These are phyloP conservation scores for Poeciliopsis retropinna DNA, from an alignment of 2,113 vertebrate species.

Conservation along the genomic window DNA sequence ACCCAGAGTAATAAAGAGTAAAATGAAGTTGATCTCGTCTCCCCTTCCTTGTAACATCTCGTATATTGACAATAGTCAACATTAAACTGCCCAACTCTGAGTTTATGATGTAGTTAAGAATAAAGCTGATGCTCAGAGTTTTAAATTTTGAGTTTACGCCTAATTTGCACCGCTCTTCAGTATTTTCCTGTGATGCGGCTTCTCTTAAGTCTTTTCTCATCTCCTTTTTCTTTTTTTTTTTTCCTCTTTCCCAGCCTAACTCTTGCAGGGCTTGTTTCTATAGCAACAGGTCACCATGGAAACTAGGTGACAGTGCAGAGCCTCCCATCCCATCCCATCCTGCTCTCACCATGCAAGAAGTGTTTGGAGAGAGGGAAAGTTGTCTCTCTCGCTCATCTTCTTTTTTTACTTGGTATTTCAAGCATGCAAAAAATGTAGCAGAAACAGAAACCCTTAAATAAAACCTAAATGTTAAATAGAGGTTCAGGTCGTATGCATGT, in stretches of 20 bases:
- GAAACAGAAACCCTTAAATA: background rate
- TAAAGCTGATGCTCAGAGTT: background rate
- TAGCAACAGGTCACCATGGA: constrained; percentile 84
- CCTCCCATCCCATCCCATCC: constrained; percentile 70
- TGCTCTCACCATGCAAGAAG: constrained; percentile 50
- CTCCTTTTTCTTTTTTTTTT: constrained; percentile 60
- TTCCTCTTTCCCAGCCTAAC: constrained; percentile 50
- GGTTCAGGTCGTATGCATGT: background rate
- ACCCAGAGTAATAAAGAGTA: background rate
- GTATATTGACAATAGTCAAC: background rate
- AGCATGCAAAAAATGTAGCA: background rate
- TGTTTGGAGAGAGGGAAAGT: constrained; percentile 57
- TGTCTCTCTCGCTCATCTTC: constrained; percentile 22
- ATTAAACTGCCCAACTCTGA: background rate
- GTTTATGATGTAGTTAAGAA: constrained; percentile 2
- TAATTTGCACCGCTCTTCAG: constrained; percentile 15
- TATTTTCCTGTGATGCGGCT: constrained; percentile 7
- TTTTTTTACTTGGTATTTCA: constrained; percentile 13
- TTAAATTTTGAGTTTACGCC: background rate
- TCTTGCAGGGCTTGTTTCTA: constrained; percentile 80
- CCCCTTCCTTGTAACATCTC: background rate
- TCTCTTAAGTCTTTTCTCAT: constrained; percentile 41
- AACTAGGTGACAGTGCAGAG: constrained; percentile 80
- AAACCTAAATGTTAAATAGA: background rate
- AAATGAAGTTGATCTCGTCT: constrained; percentile 10